These are phyloP conservation scores for Drosophila triauraria DNA, from an alignment of 1,140 invertebrate species.

Conservation along the genomic window DNA sequence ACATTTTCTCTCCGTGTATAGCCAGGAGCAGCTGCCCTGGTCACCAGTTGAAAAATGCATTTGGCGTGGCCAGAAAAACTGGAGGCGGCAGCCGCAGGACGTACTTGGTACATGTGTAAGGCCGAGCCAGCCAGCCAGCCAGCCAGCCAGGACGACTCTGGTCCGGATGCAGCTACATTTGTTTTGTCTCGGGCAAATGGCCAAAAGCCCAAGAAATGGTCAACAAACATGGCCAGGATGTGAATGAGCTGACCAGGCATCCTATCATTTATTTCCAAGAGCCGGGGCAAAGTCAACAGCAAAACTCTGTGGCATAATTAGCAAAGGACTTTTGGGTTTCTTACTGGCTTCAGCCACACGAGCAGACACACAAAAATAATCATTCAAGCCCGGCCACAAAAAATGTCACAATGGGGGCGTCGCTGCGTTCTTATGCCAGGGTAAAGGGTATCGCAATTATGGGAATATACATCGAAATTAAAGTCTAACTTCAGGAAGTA, in stretches of 20 bases:
- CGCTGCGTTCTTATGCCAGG: slow-evolving; percentile 6
- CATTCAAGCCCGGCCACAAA: slow-evolving; percentile 37
- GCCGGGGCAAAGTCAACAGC: slow-evolving; percentile 39
- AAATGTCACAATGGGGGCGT: slow-evolving; percentile 18
- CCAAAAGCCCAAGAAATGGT: slow-evolving; percentile 53
- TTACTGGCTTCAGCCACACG: slow-evolving; percentile 34
- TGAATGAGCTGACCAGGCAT: slow-evolving; percentile 45
- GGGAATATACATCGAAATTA: slow-evolving; percentile 5
- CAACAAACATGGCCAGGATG: slow-evolving; percentile 48
- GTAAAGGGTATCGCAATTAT: slow-evolving; percentile 8
- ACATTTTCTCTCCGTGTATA: background rate
- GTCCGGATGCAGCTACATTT: slow-evolving; percentile 58
- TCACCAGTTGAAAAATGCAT: slow-evolving; percentile 62
- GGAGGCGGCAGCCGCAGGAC: slow-evolving; percentile 36
- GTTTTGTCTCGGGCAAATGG: slow-evolving; percentile 55
- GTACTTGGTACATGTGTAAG: slow-evolving; percentile 43
- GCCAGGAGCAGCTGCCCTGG: slow-evolving; percentile 21
- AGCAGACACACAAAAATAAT: slow-evolving; percentile 35
- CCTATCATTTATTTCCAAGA: slow-evolving; percentile 56
- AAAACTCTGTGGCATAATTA: slow-evolving; percentile 73
- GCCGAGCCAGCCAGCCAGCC: slow-evolving; percentile 13
- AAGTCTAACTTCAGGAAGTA: background rate
- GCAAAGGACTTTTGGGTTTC: slow-evolving; percentile 52
- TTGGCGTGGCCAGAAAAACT: slow-evolving; percentile 50
- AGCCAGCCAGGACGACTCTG: slow-evolving; percentile 17